Evolutionary conservation across 2,888 invertebrate genomes (phyloP).

Genomic region (Pseudoips prasinana): DNA sequence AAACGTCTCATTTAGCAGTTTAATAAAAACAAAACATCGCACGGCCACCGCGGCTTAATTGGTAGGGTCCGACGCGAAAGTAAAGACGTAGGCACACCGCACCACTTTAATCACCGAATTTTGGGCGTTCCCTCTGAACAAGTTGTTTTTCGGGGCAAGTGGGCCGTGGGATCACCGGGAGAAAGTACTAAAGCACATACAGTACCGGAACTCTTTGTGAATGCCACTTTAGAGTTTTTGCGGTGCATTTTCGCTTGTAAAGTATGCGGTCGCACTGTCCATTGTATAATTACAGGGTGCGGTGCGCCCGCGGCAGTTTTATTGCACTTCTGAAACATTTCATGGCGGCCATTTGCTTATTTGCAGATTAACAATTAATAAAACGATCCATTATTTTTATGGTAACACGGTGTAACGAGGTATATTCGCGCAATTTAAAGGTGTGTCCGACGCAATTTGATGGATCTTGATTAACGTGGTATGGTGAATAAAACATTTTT

Average conservation of each 20-base stretch:
- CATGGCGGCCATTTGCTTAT: slow-evolving; percentile 21
- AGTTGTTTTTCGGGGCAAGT: slow-evolving; percentile 59
- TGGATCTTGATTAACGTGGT: slow-evolving; percentile 12
- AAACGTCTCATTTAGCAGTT: slow-evolving; percentile 37
- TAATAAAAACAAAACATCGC: slow-evolving; percentile 38
- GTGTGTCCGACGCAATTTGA: slow-evolving; percentile 21
- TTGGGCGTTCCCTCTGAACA: slow-evolving; percentile 74
- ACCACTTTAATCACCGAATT: slow-evolving; percentile 69
- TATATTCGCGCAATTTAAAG: slow-evolving; percentile 16
- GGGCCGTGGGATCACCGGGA: slow-evolving; percentile 72
- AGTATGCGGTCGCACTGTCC: slow-evolving; percentile 50
- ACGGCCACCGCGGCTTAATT: slow-evolving; percentile 49
- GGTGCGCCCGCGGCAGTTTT: slow-evolving; percentile 37
- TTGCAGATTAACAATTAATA: slow-evolving; percentile 38
- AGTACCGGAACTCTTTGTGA: slow-evolving; percentile 61
- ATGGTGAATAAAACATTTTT: no score
- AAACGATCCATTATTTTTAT: slow-evolving; percentile 35
- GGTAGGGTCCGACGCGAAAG: slow-evolving; percentile 61
- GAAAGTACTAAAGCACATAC: slow-evolving; percentile 61
- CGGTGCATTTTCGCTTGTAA: slow-evolving; percentile 51
- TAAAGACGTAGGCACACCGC: slow-evolving; percentile 56
- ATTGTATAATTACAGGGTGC: slow-evolving; percentile 60
- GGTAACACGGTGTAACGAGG: slow-evolving; percentile 22
- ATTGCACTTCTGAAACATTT: slow-evolving; percentile 31
- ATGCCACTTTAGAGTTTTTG: slow-evolving; percentile 57